Evolutionary conservation across 2,888 invertebrate genomes (phyloP).

Genomic region (Timema cristinae): DNA sequence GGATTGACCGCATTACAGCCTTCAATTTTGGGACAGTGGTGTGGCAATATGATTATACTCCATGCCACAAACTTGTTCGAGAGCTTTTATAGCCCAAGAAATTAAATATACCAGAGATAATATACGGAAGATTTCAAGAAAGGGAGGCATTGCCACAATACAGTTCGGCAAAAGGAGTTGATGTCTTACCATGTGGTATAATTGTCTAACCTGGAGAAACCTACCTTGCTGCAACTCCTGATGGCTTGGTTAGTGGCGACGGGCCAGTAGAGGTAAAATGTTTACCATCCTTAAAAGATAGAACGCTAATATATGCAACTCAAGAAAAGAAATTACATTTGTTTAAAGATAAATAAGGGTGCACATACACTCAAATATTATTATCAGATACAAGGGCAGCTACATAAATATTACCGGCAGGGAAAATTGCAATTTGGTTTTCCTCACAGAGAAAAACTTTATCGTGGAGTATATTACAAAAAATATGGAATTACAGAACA

Average conservation of each 20-base stretch:
- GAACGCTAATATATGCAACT: not conserved
- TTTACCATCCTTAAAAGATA: conserved; percentile 7
- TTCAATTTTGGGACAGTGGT: not conserved
- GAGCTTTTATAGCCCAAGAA: not conserved
- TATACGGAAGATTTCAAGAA: not conserved
- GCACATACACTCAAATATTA: conserved; percentile 2
- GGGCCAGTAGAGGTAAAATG: conserved; percentile 6
- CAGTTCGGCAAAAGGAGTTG: not conserved
- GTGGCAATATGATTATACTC: not conserved
- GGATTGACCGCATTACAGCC: not conserved
- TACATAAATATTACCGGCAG: not conserved
- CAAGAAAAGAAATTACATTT: not conserved
- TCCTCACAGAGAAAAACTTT: conserved; percentile 4
- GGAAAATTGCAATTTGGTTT: conserved; percentile 5
- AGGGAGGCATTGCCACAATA: not conserved
- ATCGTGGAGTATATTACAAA: not conserved
- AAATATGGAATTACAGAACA: not conserved
- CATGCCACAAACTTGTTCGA: not conserved
- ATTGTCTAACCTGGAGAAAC: conserved; percentile 1
- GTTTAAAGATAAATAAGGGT: not conserved
- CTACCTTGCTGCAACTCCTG: conserved; percentile 14
- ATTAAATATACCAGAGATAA: not conserved
- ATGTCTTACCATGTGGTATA: conserved; percentile 8
- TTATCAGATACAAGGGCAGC: conserved; percentile 11
- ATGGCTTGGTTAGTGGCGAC: not conserved